Base-by-base conservation (phyloP, 2,797 vertebrate genomes). In the Siniperca scherzeri region DNA sequence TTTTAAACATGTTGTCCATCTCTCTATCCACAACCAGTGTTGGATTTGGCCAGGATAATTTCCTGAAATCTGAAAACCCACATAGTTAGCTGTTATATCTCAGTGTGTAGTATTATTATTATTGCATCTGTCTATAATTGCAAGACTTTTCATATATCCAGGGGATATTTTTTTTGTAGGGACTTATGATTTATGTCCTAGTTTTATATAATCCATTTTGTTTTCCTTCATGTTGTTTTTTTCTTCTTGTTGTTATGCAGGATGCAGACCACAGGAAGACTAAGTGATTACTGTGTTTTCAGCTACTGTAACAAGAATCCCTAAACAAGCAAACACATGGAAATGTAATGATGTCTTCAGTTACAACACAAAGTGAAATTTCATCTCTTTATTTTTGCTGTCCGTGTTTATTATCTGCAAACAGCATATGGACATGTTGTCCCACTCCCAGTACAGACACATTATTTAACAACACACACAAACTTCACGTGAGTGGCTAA, bases 281-380 rank as follows among this genome's bases (percentile, higher is more conserved):
- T 9, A 17, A 74, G 22, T 77, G 60, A 86, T 71, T 66, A 55
- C 52, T 3, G 1, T 46, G 40, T 36, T 65, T 70, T 48, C 44
- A 52, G 30, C 59, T n/a, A 19, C 73, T 50, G 27, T 57, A 71
- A 44, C 50, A 66, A 69, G 44, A 30, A 61, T 50, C 44, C 36
- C 3, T 60, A 50, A 50, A 50, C 48, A 50, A 7, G 7, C 48
- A 21, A 59, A 42, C 53, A 57, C 53, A 76, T 9, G 21, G 0
- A 7, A 19, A 61, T 42, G 33, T 73, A 76, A 78, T 76, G 62
- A 77, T 74, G 22, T 50, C 33, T 72, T 84, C 40, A 72, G 21
- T 66, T 22, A 6, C 4, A 48, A 22, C 33, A 48, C 60, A 16
- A 57, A 75, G 66, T 22, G 16, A 27, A 12, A 61, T 74, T 62